Base-by-base conservation (phyloP, 2,888 invertebrate species). In the Shargacucullia verbasci region DNA sequence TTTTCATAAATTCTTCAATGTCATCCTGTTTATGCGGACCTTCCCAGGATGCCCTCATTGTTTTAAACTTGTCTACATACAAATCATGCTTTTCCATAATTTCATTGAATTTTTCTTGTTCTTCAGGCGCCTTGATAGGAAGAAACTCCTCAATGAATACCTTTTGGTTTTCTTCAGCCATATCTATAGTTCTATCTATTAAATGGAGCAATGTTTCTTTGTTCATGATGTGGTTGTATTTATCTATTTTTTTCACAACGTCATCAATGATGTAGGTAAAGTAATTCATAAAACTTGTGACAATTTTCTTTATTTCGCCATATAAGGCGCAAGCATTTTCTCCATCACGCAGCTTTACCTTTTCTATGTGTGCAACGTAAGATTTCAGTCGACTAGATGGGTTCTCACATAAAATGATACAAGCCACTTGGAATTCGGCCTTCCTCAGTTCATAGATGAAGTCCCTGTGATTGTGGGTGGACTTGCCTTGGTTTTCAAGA, bases 241-340 rank as follows among this genome's bases (percentile, higher is more conserved):
- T 74, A 44, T 89, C 86, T 2, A 81, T 79, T 45, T 79, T 76
- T 63, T 76, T 83, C 9, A 79, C 62, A 1, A 82, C 65, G n/a
- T 79, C 73, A 46, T 88, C 85, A 58, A 89, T 83, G 3, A 73
- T 61, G 37, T 75, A 55, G 20, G 73, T 72, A 76, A 84, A 87
- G 52, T 78, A 86, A 45, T 61, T 71, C 1, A 85, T 56, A 60
- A 88, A 91, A 39, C 84, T 81, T 5, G 67, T 75, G 0, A 91
- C 57, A 1, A 85, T 68, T 20, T 64, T 73, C 65, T 88, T 90
- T 4, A 91, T 56, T 43, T 87, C 77, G 0, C 87, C 87, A 44
- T 88, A 92, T 62, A 84, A 90, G 0, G 73, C 65, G 46, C 86
- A 81, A 39, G 87, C 84, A 25, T 6, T 5, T n/a, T 7, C 27